Evolutionary conservation across 1,140 invertebrate genomes (phyloP), one percentile per base, ranked within the genome.

Genomic region (Coptotermes formosanus): DNA sequence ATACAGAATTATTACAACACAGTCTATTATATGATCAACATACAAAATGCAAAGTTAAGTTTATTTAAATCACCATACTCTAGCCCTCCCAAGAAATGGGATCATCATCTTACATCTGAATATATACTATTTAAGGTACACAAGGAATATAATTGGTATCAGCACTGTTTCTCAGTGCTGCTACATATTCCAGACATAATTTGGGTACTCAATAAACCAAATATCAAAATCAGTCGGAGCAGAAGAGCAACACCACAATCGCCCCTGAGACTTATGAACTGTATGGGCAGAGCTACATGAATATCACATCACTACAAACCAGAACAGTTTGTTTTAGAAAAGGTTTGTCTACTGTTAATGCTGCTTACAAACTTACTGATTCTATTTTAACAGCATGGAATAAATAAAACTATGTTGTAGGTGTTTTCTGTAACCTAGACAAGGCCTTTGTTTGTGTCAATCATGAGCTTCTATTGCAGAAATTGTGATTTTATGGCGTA

Each of bases 91-190:
- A 44, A 43, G 25, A 12, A 12, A 83, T 21, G 45, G 30, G 21
- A 83, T 44, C 25, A 83, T 21, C n/a, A 45, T 12, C 8, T 45
- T 45, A 83, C 19, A 45, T 23, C 82, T 8, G 44, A 82, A 82
- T 38, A 38, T 38, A 4, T 38, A 38, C 38, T 23, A 82, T 30
- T 32, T 52, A 52, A 84, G 25, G 16, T 52, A 52, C 48, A 52
- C 83, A 84, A 84, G 45, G 83, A 75, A 75, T n/a, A 75, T 75
- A 75, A 75, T 12, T 75, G 64, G 25, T n/a, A 75, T n/a, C 64
- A 75, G 64, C 25, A 14, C 59, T 64, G 64, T 30, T 55, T 75
- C 25, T n/a, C 64, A 75, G 1, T 75, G 14, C 52, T 55, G 30
- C 8, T n/a, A 75, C 4, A 38, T 75, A 75, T 19, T 75, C n/a